phyloP scores from a whole-genome alignment of 2,113 vertebrate species.

The Vulpes lagopus region DNA sequence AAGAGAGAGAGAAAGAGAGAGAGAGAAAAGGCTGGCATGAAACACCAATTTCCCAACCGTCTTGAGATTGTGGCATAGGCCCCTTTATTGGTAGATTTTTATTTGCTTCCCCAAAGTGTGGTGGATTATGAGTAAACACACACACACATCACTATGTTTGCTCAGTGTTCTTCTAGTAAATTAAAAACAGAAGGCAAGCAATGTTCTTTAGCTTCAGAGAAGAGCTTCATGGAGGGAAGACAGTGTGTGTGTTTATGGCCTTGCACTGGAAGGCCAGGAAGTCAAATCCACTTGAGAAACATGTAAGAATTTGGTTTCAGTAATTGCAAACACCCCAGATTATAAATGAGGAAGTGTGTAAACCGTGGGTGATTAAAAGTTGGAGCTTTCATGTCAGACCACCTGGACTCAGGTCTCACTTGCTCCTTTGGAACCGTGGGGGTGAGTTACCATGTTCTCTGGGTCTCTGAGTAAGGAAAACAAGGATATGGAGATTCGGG shows the following conservation, averaged over 20 bases:
- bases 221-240: not conserved
- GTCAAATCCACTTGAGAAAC: not conserved
- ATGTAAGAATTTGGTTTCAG: not conserved
- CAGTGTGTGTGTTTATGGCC: not conserved
- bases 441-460: not conserved
- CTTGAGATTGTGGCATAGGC: not conserved
- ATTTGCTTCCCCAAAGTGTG: not conserved
- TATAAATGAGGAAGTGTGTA: not conserved
- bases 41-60: not conserved
- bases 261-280: not conserved
- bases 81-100: not conserved
- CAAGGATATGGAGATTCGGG: fast-evolving
- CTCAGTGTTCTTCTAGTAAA: not conserved
- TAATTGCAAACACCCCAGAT: not conserved
- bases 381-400: not conserved
- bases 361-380: fast-evolving
- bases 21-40: not conserved
- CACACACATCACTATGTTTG: not conserved
- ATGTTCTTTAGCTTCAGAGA: not conserved
- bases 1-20: not conserved
- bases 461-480: not conserved
- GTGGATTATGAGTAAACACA: not conserved
- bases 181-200: not conserved
- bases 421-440: fast-evolving
- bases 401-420: not conserved